These are phyloP conservation scores for Tortricodes alternella DNA, from an alignment of 2,888 invertebrate species.

Conservation along the genomic window DNA sequence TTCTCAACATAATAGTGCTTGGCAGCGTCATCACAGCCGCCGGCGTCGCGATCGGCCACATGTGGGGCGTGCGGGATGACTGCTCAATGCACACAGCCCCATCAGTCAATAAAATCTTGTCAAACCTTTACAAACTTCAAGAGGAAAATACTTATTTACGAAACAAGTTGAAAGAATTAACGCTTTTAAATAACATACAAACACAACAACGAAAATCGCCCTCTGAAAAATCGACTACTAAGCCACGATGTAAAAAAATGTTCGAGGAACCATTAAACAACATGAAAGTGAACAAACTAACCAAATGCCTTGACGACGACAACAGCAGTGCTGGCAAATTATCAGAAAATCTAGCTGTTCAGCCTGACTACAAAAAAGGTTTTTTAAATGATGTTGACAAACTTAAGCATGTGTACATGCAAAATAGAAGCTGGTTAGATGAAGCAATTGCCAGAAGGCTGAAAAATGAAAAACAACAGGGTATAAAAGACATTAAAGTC, in stretches of 20 bases:
- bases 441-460: constrained; percentile 59
- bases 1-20: constrained; percentile 73
- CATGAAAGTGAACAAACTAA: constrained; percentile 53
- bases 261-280: constrained; percentile 69
- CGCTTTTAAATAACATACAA: constrained; percentile 51
- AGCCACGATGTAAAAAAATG: constrained; percentile 67
- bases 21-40: constrained; percentile 78
- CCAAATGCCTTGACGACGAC: constrained; percentile 66
- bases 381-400: constrained; percentile 61
- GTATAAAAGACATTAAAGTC: constrained; percentile 44
- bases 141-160: constrained; percentile 75
- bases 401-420: constrained; percentile 62
- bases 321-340: constrained; percentile 41
- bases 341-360: constrained; percentile 42
- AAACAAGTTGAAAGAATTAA: constrained; percentile 67
- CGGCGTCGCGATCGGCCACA: constrained; percentile 76
- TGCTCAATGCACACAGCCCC: constrained; percentile 62
- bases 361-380: constrained; percentile 59
- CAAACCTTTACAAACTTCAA: constrained; percentile 75
- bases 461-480: constrained; percentile 48
- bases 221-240: constrained; percentile 46
- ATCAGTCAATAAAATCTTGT: constrained; percentile 73
- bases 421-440: constrained; percentile 72
- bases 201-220: constrained; percentile 49
- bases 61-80: constrained; percentile 77